Percentiles rank a stretch among this genome's conserved stretches.
These are phyloP conservation scores for Zaprionus kolodkinae DNA, from an alignment of 1,140 invertebrate genomes.

Conservation along the genomic window DNA sequence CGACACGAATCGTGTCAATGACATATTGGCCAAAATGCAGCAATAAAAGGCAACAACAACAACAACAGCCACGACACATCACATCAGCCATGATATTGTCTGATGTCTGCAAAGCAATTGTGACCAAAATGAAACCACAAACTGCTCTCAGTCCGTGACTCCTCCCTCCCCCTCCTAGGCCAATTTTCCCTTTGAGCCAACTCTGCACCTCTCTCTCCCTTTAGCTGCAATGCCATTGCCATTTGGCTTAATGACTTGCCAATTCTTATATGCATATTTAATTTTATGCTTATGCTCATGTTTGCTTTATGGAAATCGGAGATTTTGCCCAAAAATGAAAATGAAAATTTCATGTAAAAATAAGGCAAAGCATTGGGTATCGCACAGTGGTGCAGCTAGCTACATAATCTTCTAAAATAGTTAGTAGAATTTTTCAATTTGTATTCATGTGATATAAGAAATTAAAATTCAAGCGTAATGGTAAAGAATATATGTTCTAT, in stretches of 20 bases:
- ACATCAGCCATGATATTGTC: constrained; percentile 21
- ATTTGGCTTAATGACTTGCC: constrained; percentile 62
- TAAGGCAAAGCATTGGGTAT: constrained; percentile 3
- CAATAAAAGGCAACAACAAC: constrained; percentile 16
- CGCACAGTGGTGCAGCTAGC: constrained; percentile 25
- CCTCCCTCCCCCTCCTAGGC: not conserved
- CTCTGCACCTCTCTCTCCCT: not conserved
- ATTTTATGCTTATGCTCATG: constrained; percentile 79
- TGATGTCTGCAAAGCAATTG: constrained; percentile 36
- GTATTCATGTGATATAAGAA: too few species aligned
- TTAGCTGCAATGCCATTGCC: constrained; percentile 52
- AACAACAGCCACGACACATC: not conserved
- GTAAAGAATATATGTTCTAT: too few species aligned
- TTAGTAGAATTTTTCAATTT: too few species aligned
- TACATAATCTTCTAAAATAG: not conserved
- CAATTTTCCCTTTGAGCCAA: not conserved
- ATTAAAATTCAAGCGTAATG: too few species aligned
- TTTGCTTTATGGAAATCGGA: constrained; percentile 78
- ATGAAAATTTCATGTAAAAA: constrained; percentile 51
- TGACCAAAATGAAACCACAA: constrained; percentile 39
- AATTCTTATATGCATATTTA: constrained; percentile 75
- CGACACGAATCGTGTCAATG: constrained; percentile 66
- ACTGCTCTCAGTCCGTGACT: constrained; percentile 10
- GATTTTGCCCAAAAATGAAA: constrained; percentile 60
- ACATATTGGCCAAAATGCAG: constrained; percentile 49